Conservation (phyloP, 2,113 vertebrate species). For the Caretta caretta region DNA sequence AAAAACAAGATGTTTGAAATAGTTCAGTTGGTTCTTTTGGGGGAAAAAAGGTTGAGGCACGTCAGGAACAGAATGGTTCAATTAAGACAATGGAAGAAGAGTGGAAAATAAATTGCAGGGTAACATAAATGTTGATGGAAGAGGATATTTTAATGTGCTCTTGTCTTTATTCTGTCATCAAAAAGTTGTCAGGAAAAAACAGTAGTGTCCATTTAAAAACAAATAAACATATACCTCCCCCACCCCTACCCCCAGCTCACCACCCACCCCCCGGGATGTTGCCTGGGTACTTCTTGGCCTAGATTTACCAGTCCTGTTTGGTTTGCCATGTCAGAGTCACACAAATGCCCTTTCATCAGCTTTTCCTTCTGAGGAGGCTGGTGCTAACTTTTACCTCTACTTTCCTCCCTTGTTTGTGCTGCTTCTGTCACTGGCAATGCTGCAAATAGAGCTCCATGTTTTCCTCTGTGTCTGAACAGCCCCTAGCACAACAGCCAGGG, state of each 20-base stretch:
- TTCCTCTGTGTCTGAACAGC: neutral
- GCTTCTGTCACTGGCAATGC: neutral
- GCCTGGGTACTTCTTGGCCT: constrained; percentile 12
- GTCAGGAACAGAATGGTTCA: neutral
- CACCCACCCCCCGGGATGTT: neutral
- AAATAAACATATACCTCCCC: neutral
- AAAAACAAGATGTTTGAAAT: neutral
- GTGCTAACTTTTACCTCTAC: neutral
- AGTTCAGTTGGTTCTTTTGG: neutral
- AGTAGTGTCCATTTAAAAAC: neutral
- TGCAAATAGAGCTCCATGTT: neutral
- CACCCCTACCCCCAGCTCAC: no score
- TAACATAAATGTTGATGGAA: neutral
- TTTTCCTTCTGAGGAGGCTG: neutral
- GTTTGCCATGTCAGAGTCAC: neutral
- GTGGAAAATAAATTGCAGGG: neutral
- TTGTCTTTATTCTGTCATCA: neutral
- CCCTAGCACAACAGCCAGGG: no score
- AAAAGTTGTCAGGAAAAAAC: neutral
- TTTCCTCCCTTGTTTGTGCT: neutral
- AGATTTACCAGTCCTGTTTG: neutral
- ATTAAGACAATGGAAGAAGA: neutral
- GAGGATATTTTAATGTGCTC: neutral
- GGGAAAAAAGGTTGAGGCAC: neutral
- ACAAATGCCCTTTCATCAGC: constrained; percentile 21